Base-by-base conservation (phyloP, 2,797 vertebrate genomes). In the Cirrhinus molitorella region DNA sequence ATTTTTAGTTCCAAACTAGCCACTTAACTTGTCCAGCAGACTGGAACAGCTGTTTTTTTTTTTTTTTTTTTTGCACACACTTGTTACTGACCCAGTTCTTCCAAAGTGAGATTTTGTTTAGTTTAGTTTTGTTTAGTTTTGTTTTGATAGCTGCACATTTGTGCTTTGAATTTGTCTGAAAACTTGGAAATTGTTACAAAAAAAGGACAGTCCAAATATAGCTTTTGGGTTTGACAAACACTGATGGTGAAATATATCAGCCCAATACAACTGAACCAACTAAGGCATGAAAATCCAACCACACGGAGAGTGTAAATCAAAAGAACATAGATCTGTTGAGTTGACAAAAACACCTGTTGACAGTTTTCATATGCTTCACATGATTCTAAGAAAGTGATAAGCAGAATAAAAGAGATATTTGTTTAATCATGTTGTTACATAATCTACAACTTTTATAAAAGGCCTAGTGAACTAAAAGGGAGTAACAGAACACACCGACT, bases 11-110 rank as follows among this genome's bases (percentile, higher is more conserved):
- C 45, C 43, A 83, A 87, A 80, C 53, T 55, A 80, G 49, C 34
- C 17, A 9, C 59, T 80, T 57, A 87, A 80, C 53, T 57, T 77
- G 51, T 45, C 65, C 66, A 77, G 71, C 63, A 74, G 19, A 61
- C 73, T 43, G 43, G 37, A 77, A 83, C 66, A 71, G 77, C 72
- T 85, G 78, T 77, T 40, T 79, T 59, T 70, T 73, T 55, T 67
- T n/a, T n/a, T n/a, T n/a, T n/a, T n/a, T n/a, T n/a, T n/a, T n/a
- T n/a, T n/a, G n/a, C n/a, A n/a, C n/a, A n/a, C n/a, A n/a, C n/a
- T n/a, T n/a, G n/a, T 83, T 67, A 87, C 71, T 49, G 80, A 85
- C 81, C 84, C 67, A 72, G 65, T 57, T 78, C 77, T 83, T 75
- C 76, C 63, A 63, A 43, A 85, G 66, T 63, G 72, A 10, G 40